Base-by-base conservation (phyloP, 2,888 invertebrate species). In the Itoplectis maculator region DNA sequence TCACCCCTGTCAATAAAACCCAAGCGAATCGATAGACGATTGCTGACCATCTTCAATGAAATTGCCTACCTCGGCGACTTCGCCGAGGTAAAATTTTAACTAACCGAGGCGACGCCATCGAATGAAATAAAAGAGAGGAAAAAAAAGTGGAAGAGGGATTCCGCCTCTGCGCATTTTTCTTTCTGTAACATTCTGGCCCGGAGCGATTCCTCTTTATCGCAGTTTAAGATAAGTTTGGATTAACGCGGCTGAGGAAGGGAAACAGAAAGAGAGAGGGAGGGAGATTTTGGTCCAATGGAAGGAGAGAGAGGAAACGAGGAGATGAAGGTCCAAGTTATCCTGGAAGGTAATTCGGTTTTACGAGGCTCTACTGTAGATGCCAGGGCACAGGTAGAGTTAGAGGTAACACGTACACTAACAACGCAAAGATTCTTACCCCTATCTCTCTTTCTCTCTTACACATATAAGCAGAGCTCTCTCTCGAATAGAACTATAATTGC, bases 171-270 rank as follows among this genome's bases (percentile, higher is more conserved):
- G 68, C 42, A 54, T 78, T 78, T 63, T 66, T 68, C 29, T 65
- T 56, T 35, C 45, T 42, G 29, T 59, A 59, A 70, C 63, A 45
- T 29, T 68, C 37, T 49, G 47, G 66, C 54, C 65, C 8, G 15
- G 23, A 82, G 68, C 82, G 76, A 82, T 82, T 76, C 68, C 79
- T 76, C 79, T 82, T 79, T 82, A 82, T 82, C 82, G 79, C 75
- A 72, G 82, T 82, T 82, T 72, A 72, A 82, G 82, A 82, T 79
- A 82, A 82, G 79, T 82, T 82, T 68, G 82, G 82, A 82, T 82
- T 79, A 82, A 82, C 72, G 82, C 61, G 37, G 35, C 35, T 18
- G 20, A 29, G 51, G n/a, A 40, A n/a, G n/a, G n/a, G n/a, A n/a
- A n/a, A n/a, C n/a, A n/a, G n/a, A n/a, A n/a, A n/a, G n/a, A n/a